These are phyloP conservation scores for Chlorospingus flavigularis DNA, from an alignment of 2,797 vertebrate species.

Conservation along the genomic window DNA sequence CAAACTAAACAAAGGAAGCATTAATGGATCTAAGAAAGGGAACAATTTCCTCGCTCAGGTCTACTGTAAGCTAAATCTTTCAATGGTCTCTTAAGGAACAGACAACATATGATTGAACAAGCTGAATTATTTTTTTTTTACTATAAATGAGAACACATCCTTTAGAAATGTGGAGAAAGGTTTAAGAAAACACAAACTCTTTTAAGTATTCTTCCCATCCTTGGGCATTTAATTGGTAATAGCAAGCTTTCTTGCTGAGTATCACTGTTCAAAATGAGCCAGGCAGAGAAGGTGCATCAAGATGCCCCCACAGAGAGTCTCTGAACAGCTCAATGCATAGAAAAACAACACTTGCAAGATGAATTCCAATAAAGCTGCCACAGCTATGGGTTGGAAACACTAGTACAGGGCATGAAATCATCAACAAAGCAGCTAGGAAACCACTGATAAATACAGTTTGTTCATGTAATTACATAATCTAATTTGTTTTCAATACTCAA, in stretches of 20 bases:
- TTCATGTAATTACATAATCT: slow-evolving; percentile 21
- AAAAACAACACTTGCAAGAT: not conserved
- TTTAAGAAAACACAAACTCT: not conserved
- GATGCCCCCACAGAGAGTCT: not conserved
- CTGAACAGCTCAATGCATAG: not conserved
- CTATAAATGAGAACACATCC: not conserved
- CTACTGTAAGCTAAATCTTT: not conserved
- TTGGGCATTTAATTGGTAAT: not conserved
- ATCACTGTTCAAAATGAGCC: not conserved
- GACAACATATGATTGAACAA: not conserved
- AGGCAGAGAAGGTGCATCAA: not conserved
- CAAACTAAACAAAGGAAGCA: not conserved
- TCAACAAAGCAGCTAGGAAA: not conserved
- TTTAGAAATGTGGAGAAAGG: not conserved
- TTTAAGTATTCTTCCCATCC: not conserved
- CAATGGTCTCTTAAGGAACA: not conserved
- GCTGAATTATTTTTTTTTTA: not conserved
- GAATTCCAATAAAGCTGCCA: not conserved
- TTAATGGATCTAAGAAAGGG: not conserved
- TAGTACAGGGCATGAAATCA: not conserved
- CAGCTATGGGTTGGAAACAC: not conserved
- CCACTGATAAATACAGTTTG: not conserved
- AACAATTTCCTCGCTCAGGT: not conserved
- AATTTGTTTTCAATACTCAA: slow-evolving; percentile 33
- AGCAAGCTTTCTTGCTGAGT: not conserved